Evolutionary conservation across 92 coral and sea anemone genomes (phyloP), one percentile per base, ranked within the genome.

Genomic region (Actinernus sp.): DNA sequence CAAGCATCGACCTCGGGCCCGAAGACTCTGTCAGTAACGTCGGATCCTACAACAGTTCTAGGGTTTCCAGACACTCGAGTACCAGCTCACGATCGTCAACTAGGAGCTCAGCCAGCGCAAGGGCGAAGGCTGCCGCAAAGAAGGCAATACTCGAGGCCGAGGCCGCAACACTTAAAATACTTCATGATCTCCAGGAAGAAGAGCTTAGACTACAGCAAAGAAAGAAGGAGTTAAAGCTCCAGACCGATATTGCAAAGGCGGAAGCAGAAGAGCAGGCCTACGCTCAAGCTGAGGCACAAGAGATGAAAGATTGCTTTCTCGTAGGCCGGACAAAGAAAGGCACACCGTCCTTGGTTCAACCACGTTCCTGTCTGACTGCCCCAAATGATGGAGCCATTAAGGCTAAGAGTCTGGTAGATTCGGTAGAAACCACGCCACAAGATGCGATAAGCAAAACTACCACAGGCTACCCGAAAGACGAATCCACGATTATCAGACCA

Each of bases 201-300:
- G 89, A 74, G 55, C 58, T 83, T 21, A 36, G 78, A 34, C 31
- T 83, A 2, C 65, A 66, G 49, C 83, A 67, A 45, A 31, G 48
- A 10, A 83, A 48, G 27, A 67, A 39, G 43, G 66, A 77, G 11
- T 31, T 83, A 20, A 78, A 74, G 23, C 73, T 83, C 23, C 68
- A 83, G 61, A 74, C 78, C 2, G 58, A 59, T 10, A 38, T 74
- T 4, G 83, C 65, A 31, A 64, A 66, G 36, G 83, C 78, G 9
- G 65, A 32, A 36, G 87, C 87, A 1, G 68, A 81, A 37, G 74
- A 81, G 49, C 33, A 34, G 14, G 44, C 67, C 6, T 65, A 66
- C 60, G 61, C 24, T 17, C 70, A 82, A 45, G 59, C 49, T 21
- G 55, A 43, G 60, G 79, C 68, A 44, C 53, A 61, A 27, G 38